A percentile compares a stretch with the other conserved stretches of the same genome.
Evolutionary conservation across 2,888 invertebrate genomes (phyloP).

Genomic region (Celastrina argiolus): DNA sequence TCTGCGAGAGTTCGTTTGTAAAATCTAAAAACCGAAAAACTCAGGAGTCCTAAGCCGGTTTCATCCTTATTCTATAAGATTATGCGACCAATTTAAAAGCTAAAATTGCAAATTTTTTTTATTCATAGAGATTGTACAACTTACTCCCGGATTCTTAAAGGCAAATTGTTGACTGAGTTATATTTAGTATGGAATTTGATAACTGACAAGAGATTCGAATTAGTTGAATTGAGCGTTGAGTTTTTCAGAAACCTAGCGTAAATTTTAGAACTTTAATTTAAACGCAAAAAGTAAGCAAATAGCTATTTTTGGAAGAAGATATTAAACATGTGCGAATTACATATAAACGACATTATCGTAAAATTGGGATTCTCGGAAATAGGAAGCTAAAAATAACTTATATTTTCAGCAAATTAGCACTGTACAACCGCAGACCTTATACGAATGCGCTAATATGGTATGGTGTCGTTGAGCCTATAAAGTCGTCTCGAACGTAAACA

Average conservation of each 20-base stretch:
- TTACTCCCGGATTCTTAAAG: too few species aligned
- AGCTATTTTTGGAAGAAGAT: neutral
- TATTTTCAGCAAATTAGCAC: slow-evolving; percentile 11
- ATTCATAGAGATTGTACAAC: too few species aligned
- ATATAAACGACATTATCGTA: neutral
- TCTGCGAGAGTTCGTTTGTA: neutral
- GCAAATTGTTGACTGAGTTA: too few species aligned
- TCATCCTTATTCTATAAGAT: too few species aligned
- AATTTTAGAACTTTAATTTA: neutral
- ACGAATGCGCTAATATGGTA: slow-evolving; percentile 51
- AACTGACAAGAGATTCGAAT: too few species aligned
- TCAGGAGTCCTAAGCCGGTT: too few species aligned
- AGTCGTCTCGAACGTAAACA: slow-evolving; percentile 73
- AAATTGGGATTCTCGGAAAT: slow-evolving; percentile 5
- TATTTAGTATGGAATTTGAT: too few species aligned
- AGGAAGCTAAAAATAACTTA: neutral
- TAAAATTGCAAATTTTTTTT: too few species aligned
- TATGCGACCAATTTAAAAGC: too few species aligned
- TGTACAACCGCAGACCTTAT: neutral
- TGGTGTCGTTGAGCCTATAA: slow-evolving; percentile 76
- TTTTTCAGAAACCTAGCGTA: too few species aligned
- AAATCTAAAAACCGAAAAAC: neutral
- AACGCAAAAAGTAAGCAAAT: neutral
- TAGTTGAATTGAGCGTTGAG: too few species aligned
- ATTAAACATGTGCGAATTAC: neutral